These are phyloP conservation scores for Muraenolepis orangiensis DNA, from an alignment of 2,797 vertebrate species.

Conservation along the genomic window DNA sequence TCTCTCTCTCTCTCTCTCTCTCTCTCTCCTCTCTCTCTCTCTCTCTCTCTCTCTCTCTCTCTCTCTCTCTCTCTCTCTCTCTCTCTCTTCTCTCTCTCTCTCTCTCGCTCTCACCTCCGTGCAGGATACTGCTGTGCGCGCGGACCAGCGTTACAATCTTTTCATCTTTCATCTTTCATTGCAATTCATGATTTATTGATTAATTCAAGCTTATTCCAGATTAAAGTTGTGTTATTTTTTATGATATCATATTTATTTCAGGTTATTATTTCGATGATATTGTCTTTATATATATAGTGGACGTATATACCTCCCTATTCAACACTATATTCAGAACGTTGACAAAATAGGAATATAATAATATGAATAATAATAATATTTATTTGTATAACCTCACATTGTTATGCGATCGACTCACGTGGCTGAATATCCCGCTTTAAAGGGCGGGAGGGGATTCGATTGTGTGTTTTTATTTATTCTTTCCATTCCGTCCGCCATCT, in stretches of 20 bases:
- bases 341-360: background rate
- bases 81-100: background rate
- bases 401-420: background rate
- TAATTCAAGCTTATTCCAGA: background rate
- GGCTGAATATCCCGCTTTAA: constrained; percentile 1
- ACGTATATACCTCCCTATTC: background rate
- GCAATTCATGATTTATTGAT: background rate
- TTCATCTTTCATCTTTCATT: background rate
- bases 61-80: too few species aligned
- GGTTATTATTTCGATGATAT: background rate
- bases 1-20: too few species aligned
- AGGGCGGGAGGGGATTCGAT: background rate
- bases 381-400: background rate
- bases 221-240: background rate
- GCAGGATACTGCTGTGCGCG: background rate
- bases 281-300: background rate
- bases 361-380: background rate
- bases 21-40: too few species aligned
- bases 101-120: background rate
- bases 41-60: too few species aligned
- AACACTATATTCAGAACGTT: background rate
- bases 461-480: background rate
- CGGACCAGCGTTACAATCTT: background rate
- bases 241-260: background rate
- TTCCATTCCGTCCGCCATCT: background rate